Percentiles rank a stretch among this genome's conserved stretches.
Conservation (phyloP, 2,888 invertebrate species). For the Plusia festucae region DNA sequence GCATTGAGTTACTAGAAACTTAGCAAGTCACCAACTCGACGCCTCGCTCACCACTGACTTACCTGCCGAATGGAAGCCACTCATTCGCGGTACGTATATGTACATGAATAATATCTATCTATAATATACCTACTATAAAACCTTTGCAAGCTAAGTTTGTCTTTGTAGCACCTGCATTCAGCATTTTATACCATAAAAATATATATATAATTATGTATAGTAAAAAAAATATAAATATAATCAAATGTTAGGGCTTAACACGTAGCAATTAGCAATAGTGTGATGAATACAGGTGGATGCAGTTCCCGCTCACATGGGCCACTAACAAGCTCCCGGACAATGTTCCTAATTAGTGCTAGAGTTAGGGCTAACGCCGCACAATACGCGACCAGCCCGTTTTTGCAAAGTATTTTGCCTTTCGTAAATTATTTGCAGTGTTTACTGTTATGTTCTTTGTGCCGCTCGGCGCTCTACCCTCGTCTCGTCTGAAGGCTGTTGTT, state of each 20-base stretch:
- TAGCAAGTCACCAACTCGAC: too few species aligned
- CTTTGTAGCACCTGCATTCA: background rate
- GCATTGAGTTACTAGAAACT: background rate
- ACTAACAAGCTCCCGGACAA: slow-evolving; percentile 10
- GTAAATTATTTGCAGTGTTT: slow-evolving; percentile 53
- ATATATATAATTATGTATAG: too few species aligned
- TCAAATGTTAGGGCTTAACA: too few species aligned
- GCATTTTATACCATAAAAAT: background rate
- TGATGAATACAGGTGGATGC: background rate
- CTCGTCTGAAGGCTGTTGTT: slow-evolving; percentile 45
- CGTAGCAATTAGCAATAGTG: too few species aligned
- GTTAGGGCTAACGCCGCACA: slow-evolving; percentile 3
- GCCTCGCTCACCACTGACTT: slow-evolving; percentile 50
- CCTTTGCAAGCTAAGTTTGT: background rate
- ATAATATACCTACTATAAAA: too few species aligned
- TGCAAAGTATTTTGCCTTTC: slow-evolving; percentile 35
- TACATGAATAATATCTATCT: background rate
- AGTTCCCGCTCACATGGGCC: background rate
- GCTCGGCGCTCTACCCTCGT: slow-evolving; percentile 39
- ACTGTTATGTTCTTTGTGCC: slow-evolving; percentile 46
- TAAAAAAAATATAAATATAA: too few species aligned
- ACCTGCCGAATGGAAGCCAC: background rate
- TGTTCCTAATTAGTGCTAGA: slow-evolving; percentile 29
- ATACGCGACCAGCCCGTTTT: slow-evolving; percentile 14
- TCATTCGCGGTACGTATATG: background rate